Percentiles rank a stretch among this genome's conserved stretches.
Evolutionary conservation across 1,140 invertebrate genomes (phyloP).

Genomic region (Holotrichia oblita): DNA sequence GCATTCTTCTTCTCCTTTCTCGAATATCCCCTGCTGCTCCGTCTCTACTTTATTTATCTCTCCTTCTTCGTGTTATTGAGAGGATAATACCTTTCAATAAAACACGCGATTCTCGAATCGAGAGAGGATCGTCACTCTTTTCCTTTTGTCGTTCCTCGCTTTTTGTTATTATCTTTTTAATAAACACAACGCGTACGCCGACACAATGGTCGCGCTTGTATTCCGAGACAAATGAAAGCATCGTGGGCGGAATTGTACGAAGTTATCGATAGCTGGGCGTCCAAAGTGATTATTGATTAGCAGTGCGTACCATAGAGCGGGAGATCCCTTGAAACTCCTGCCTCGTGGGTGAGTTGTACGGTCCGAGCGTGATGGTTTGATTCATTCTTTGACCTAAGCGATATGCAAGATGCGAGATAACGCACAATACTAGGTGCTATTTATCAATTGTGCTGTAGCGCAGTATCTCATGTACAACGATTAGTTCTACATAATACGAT

Average conservation of each 20-base stretch:
- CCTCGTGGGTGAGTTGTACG: neutral
- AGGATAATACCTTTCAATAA: constrained; percentile 8
- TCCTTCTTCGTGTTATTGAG: neutral
- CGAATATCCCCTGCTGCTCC: neutral
- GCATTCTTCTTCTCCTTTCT: constrained; percentile 28
- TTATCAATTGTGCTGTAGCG: neutral
- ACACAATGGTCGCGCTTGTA: constrained; percentile 23
- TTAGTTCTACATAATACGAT: too few species aligned
- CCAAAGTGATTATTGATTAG: constrained; percentile 30
- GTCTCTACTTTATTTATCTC: constrained; percentile 13
- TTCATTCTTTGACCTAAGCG: neutral
- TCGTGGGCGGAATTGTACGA: constrained; percentile 31
- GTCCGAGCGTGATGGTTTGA: neutral
- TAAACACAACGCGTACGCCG: constrained; percentile 30
- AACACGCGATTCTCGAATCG: constrained; percentile 38
- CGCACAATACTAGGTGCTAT: neutral
- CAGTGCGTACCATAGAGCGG: neutral
- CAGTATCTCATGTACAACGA: too few species aligned
- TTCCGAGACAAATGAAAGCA: constrained; percentile 38
- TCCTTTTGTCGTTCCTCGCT: constrained; percentile 21
- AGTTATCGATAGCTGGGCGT: constrained; percentile 29
- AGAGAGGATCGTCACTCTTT: constrained; percentile 29
- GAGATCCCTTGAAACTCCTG: neutral
- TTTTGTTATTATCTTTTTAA: constrained; percentile 37
- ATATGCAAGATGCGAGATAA: neutral